Conservation (phyloP, 2,797 vertebrate genomes). For the Bovichtus variegatus region DNA sequence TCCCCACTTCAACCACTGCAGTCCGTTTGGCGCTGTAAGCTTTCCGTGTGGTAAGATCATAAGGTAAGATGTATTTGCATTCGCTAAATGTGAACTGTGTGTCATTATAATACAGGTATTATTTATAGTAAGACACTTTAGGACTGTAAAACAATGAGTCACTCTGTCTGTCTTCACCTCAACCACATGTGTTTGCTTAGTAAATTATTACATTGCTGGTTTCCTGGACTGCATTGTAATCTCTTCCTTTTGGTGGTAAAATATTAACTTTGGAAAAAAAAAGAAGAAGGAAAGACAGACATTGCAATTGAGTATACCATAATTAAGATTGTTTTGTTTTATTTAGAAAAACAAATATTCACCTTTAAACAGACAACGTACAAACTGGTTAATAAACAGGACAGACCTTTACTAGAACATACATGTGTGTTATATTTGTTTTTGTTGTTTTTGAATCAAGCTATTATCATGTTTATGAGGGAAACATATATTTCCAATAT, state of each 20-base stretch:
- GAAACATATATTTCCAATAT: neutral
- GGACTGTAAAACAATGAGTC: neutral
- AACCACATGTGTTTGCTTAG: neutral
- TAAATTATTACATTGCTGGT: neutral
- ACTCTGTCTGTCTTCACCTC: neutral
- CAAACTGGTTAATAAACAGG: neutral
- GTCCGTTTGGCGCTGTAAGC: conserved; percentile 1
- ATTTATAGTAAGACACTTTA: neutral
- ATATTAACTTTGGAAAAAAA: neutral
- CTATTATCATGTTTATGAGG: neutral
- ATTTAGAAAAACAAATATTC: neutral
- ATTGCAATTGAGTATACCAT: neutral
- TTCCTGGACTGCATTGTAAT: neutral
- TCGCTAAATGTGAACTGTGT: neutral
- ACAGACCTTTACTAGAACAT: neutral
- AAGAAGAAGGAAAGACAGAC: neutral
- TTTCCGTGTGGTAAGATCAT: neutral
- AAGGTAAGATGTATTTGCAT: neutral
- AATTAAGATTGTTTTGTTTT: neutral
- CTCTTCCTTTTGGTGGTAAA: neutral
- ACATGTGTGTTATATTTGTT: neutral
- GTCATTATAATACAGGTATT: neutral
- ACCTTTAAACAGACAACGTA: neutral
- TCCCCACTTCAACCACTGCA: conserved; percentile 10
- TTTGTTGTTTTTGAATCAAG: neutral